Evolutionary conservation across 2,888 invertebrate genomes (phyloP).

Genomic region (Drosophila meridionalis): DNA sequence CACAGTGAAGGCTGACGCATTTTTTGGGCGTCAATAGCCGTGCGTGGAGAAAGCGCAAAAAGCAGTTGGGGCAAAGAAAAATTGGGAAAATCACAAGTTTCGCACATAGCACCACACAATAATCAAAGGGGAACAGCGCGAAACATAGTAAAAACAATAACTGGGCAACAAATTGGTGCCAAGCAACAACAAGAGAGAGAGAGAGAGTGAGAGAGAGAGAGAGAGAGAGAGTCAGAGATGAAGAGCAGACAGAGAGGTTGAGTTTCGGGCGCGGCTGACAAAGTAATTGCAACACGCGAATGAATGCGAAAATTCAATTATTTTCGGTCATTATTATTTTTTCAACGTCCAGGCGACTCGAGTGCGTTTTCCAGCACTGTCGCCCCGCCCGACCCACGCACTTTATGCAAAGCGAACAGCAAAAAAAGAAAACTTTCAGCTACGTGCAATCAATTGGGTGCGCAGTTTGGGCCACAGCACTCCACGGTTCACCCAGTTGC

Average conservation of each 20-base stretch:
- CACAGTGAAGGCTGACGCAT: background rate
- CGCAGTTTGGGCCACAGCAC: slow-evolving; percentile 8
- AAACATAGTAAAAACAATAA: slow-evolving; percentile 35
- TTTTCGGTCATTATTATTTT: slow-evolving; percentile 72
- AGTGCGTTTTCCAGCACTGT: slow-evolving; percentile 52
- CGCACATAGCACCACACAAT: slow-evolving; percentile 20
- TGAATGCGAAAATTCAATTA: slow-evolving; percentile 78
- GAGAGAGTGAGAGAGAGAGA: background rate
- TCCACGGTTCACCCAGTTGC: background rate
- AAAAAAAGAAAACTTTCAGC: slow-evolving; percentile 30
- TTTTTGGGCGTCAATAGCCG: slow-evolving; percentile 1
- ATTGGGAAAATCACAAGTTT: slow-evolving; percentile 35
- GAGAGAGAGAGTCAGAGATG: background rate
- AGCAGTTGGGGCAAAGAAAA: background rate
- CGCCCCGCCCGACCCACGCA: slow-evolving; percentile 26
- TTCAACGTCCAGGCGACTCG: slow-evolving; percentile 30
- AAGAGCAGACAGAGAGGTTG: background rate
- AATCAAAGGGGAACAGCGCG: slow-evolving; percentile 18
- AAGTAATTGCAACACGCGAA: slow-evolving; percentile 72
- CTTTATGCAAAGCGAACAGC: slow-evolving; percentile 44
- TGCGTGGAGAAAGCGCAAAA: background rate
- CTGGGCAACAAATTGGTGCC: slow-evolving; percentile 14
- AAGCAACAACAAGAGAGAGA: slow-evolving; percentile 6
- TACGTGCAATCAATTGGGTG: slow-evolving; percentile 70
- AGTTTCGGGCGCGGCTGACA: slow-evolving; percentile 31